Evolutionary conservation across 2,888 invertebrate species (phyloP), one percentile per base, ranked within the genome.

Genomic region (Phortica okadai): DNA sequence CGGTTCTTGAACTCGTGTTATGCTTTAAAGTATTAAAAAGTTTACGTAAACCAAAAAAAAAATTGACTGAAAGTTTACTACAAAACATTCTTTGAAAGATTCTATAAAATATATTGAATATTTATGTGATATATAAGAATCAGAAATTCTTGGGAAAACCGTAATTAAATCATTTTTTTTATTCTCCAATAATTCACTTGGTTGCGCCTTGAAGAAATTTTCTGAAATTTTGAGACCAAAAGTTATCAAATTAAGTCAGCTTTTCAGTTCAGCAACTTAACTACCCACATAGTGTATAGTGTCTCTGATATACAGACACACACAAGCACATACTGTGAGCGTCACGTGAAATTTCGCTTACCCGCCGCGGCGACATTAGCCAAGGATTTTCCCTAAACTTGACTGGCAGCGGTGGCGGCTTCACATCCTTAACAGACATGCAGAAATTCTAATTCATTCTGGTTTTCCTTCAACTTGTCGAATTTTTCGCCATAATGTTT

Each of bases 381-480:
- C 90, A 90, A 90, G 90, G 88, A 90, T 89, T 85, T 89, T 83
- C 78, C 79, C 16, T 62, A 62, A 62, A 62, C 62, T 62, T 62
- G 62, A 21, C 25, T n/a, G 8, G 59, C 59, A 21, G 3, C 10
- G 62, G 25, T 62, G 62, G 62, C 33, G 25, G 25, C n/a, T 11
- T 62, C 6, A 50, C 50, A 50, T 8, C 50, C 50, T 11, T 6
- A 50, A 8, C 10, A 50, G 50, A 50, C 50, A 50, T 50, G 50
- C 50, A 50, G 50, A 50, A 50, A 50, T 44, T 50, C 44, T 62
- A 11, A 33, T n/a, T 64, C 33, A 44, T 62, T 6, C 41, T 74
- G 33, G 45, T 74, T 56, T 74, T 75, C 64, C 64, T 72, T 72
- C 70, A 72, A 72, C 50, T 72, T 75, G 72, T 75, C 72, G 62